These are phyloP conservation scores for Bettongia penicillata DNA, from an alignment of 2,113 vertebrate genomes.

Conservation along the genomic window DNA sequence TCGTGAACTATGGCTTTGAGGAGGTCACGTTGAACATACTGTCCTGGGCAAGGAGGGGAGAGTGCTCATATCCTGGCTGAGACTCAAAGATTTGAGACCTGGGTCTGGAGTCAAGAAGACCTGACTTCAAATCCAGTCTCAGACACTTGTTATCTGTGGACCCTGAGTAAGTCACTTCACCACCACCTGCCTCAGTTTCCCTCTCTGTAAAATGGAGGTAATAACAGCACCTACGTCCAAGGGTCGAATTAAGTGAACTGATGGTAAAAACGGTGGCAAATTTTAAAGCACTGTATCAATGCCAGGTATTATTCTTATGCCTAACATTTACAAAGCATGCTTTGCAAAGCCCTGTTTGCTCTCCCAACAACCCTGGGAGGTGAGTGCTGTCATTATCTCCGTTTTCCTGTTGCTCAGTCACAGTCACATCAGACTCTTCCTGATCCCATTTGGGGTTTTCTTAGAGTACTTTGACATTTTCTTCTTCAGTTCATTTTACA, in stretches of 20 bases:
- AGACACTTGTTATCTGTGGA: not conserved
- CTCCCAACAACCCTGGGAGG: not conserved
- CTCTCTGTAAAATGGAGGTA: not conserved
- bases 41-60: not conserved
- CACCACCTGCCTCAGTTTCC: not conserved
- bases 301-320: not conserved
- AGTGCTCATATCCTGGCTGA: not conserved
- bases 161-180: not conserved
- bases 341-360: not conserved
- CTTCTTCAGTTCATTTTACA: not conserved
- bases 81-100: not conserved
- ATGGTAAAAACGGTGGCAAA: not conserved
- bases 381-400: not conserved
- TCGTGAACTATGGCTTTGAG: not conserved
- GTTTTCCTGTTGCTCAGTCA: not conserved
- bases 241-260: not conserved
- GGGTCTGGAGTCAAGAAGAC: not conserved
- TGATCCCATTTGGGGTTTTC: not conserved
- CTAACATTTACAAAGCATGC: not conserved
- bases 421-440: rapidly evolving
- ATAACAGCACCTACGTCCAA: not conserved
- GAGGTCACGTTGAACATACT: not conserved
- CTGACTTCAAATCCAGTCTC: not conserved
- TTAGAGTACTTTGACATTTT: not conserved
- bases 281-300: not conserved